Percentiles rank a stretch among this genome's conserved stretches.
These are phyloP conservation scores for Tiliqua scincoides DNA, from an alignment of 2,113 vertebrate species.

Conservation along the genomic window DNA sequence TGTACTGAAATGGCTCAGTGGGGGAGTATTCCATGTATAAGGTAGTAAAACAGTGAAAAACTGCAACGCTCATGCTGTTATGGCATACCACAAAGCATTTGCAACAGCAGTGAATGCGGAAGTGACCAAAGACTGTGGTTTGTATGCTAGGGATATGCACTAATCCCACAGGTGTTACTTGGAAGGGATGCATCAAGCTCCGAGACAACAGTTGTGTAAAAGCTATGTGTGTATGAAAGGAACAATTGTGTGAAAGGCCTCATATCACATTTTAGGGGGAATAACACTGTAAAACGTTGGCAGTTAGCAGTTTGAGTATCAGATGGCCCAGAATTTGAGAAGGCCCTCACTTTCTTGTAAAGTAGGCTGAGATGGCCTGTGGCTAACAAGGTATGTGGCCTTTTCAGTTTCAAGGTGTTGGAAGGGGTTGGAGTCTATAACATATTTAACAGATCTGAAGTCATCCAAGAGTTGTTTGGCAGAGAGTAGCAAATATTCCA, in stretches of 20 bases:
- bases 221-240: too few relatives aligned
- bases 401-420: conserved; percentile 22
- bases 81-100: too few relatives aligned
- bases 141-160: too few relatives aligned
- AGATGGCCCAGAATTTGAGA: conserved; percentile 2
- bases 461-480: conserved; percentile 21
- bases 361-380: not conserved
- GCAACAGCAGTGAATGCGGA: too few relatives aligned
- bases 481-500: not conserved
- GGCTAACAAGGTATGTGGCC: not conserved
- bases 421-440: conserved; percentile 8
- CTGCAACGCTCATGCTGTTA: too few relatives aligned
- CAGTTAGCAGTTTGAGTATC: not conserved
- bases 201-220: too few relatives aligned
- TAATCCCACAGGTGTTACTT: too few relatives aligned
- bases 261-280: conserved; percentile 9
- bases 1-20: too few relatives aligned
- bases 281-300: conserved; percentile 25
- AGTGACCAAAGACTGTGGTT: too few relatives aligned
- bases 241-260: not conserved
- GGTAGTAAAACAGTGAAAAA: too few relatives aligned
- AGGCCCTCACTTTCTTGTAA: conserved; percentile 28
- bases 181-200: too few relatives aligned
- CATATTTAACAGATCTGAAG: conserved; percentile 30
- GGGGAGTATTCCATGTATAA: too few relatives aligned